Conservation (phyloP, 2,888 invertebrate genomes). For the Colostygia pectinataria region DNA sequence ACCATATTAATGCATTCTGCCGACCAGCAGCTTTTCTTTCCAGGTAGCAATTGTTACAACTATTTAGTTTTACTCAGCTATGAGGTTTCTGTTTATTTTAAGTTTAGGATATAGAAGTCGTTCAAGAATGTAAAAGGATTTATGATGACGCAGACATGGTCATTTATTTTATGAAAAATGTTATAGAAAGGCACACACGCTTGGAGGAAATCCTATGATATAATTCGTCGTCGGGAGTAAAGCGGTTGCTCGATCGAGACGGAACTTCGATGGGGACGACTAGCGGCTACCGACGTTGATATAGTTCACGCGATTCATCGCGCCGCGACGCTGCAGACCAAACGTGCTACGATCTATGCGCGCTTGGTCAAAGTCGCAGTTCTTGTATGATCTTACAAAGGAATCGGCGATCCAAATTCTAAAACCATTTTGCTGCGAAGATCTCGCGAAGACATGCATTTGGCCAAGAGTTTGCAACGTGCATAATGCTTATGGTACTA, state of each 20-base stretch:
- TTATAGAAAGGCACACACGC: slow-evolving; percentile 78
- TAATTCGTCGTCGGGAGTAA: slow-evolving; percentile 72
- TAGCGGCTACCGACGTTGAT: slow-evolving; percentile 48
- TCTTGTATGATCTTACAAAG: slow-evolving; percentile 10
- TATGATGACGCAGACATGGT: slow-evolving; percentile 45
- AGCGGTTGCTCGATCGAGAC: slow-evolving; percentile 62
- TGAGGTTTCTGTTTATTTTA: slow-evolving; percentile 56
- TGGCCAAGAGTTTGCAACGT: slow-evolving; percentile 2
- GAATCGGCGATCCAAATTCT: slow-evolving; percentile 8
- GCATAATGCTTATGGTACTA: not conserved
- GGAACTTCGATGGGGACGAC: slow-evolving; percentile 49
- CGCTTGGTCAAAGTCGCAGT: slow-evolving; percentile 19
- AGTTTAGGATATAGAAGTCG: slow-evolving; percentile 53
- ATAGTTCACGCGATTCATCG: slow-evolving; percentile 22
- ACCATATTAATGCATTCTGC: slow-evolving; percentile 48
- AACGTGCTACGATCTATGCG: slow-evolving; percentile 16
- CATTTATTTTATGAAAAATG: slow-evolving; percentile 78
- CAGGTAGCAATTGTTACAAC: slow-evolving; percentile 55
- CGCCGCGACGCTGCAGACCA: slow-evolving; percentile 8
- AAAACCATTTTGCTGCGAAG: slow-evolving; percentile 11
- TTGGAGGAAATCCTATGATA: slow-evolving; percentile 81
- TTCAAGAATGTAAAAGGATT: slow-evolving; percentile 41
- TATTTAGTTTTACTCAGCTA: slow-evolving; percentile 44
- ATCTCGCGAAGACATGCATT: slow-evolving; percentile 1
- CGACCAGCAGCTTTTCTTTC: slow-evolving; percentile 61